Base-by-base conservation (phyloP, 1,140 invertebrate species). In the Contarinia nasturtii region DNA sequence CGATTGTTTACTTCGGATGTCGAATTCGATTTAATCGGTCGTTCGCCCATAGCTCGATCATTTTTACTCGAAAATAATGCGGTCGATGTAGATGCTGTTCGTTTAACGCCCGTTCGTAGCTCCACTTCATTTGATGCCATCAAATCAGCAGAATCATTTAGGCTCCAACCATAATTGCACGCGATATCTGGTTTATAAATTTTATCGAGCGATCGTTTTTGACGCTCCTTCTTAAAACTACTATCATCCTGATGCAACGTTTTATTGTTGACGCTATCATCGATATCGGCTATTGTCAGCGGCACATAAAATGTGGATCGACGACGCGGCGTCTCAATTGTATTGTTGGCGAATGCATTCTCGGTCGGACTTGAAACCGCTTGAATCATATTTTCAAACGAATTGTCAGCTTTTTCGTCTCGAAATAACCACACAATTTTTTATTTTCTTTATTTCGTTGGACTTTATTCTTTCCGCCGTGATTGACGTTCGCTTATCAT, bases 221-320 rank as follows among this genome's bases (percentile, higher is more conserved):
- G 37, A 5, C 17, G 14, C 12, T 38, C 14, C 17, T 4, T 18
- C 17, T n/a, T 38, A n/a, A 18, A 38, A 14, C 12, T 18, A 14
- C 5, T 14, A 38, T 18, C 14, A 38, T 62, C 60, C 47, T 40
- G n/a, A n/a, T n/a, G 22, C 18, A 4, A 27, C n/a, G 7, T 5
- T 19, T 33, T 21, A 33, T 33, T 27, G 22, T 27, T 15, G 33
- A 3, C 11, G n/a, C 8, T 45, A 12, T 33, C 44, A 33, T 33
- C 15, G 14, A 12, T 12, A 8, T n/a, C 4, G n/a, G n/a, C 18
- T 18, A 21, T 43, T 18, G 18, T 69, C 47, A 75, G 57, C 50
- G 73, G 71, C 46, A 75, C 69, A 54, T 75, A 75, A 60, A 75
- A 75, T 46, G 71, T 69, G 43, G 73, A 75, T 43, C 71, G 68